phyloP scores from a whole-genome alignment of 2,888 invertebrate species.

The Calameuta idolon region DNA sequence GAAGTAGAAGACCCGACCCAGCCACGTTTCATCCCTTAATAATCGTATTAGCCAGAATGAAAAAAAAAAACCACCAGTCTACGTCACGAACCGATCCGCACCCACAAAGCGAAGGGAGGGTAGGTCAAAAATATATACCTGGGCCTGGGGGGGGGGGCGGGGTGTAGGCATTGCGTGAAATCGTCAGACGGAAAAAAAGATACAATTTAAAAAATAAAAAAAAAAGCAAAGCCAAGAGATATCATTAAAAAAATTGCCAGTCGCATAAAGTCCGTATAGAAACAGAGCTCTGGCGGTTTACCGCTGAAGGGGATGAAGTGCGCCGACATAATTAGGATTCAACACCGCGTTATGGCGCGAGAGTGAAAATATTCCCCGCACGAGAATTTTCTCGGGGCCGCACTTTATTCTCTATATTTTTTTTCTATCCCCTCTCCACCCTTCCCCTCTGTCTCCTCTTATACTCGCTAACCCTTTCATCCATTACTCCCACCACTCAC shows the following conservation, averaged over 20 bases:
- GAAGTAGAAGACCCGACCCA: background rate
- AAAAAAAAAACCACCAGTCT: background rate
- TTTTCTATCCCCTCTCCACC: background rate
- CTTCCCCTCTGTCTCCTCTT: background rate
- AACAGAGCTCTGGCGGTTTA: background rate
- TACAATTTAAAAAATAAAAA: background rate
- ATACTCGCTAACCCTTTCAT: background rate
- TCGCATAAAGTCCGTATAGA: background rate
- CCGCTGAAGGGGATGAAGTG: background rate
- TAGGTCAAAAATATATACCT: background rate
- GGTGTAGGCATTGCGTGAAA: background rate
- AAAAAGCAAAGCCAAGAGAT: background rate
- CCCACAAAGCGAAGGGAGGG: background rate
- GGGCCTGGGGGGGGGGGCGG: background rate
- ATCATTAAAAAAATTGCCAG: background rate
- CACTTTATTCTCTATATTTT: background rate
- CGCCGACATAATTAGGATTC: slow-evolving; percentile 6
- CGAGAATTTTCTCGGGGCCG: background rate
- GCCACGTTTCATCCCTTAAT: background rate
- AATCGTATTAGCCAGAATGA: background rate
- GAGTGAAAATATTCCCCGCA: background rate
- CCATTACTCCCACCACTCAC: background rate
- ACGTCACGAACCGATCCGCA: background rate
- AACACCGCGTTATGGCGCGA: background rate
- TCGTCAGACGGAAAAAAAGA: background rate